Conservation (phyloP, 1,140 invertebrate genomes). For the Hycleus cichorii region DNA sequence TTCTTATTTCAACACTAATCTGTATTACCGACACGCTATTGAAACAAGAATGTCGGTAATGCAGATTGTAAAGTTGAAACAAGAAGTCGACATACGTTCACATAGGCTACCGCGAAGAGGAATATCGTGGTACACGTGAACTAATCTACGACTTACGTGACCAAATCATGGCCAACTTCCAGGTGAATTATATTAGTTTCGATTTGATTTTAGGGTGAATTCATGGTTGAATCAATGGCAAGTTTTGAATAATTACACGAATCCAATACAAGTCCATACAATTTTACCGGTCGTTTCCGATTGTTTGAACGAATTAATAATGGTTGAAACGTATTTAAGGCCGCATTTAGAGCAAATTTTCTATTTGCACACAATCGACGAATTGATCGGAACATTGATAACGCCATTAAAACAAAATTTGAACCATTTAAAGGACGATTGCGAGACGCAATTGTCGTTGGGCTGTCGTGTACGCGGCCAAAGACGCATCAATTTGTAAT, state of each 20-base stretch:
- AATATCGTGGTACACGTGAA: no score
- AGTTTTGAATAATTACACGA: constrained; percentile 54
- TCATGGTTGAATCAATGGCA: constrained; percentile 67
- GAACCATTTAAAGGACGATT: constrained; percentile 44
- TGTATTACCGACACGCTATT: no score
- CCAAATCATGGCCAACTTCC: no score
- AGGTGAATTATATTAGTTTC: not conserved
- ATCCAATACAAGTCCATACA: constrained; percentile 58
- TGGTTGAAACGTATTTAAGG: constrained; percentile 47
- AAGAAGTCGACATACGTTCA: no score
- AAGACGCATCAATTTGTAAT: constrained; percentile 28
- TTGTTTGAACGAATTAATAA: constrained; percentile 46
- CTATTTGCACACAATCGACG: constrained; percentile 46
- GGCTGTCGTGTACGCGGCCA: constrained; percentile 39
- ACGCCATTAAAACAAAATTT: constrained; percentile 46
- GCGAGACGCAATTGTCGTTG: constrained; percentile 39
- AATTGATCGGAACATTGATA: constrained; percentile 50
- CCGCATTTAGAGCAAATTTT: constrained; percentile 47
- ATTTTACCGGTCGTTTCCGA: constrained; percentile 42
- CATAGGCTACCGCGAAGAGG: no score
- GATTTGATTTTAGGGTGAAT: constrained; percentile 47
- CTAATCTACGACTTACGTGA: no score
- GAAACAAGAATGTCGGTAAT: no score
- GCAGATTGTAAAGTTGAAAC: no score
- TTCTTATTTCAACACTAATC: no score